Percentiles rank a stretch among this genome's conserved stretches.
Evolutionary conservation across 1,140 invertebrate species (phyloP).

Genomic region (Diachasma alloeum): DNA sequence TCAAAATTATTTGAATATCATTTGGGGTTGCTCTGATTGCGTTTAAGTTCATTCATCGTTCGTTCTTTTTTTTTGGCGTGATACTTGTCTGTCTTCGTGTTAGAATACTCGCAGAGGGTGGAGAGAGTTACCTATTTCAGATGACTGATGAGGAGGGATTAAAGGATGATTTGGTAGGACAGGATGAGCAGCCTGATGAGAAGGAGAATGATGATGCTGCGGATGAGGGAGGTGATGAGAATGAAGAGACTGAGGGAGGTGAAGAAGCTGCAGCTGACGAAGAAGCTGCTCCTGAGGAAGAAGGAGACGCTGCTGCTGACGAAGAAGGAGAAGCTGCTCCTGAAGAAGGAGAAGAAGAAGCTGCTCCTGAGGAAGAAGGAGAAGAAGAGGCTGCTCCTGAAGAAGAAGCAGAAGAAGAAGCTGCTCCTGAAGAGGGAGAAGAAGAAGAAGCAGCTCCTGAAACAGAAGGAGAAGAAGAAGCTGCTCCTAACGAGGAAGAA

Average conservation of each 20-base stretch:
- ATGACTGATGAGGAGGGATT: constrained; percentile 26
- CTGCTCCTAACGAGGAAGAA: no score
- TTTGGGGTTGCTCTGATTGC: constrained; percentile 1
- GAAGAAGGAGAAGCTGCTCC: constrained; percentile 37
- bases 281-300: constrained; percentile 36
- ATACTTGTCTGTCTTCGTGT: constrained; percentile 16
- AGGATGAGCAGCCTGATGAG: constrained; percentile 31
- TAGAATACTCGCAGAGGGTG: constrained; percentile 23
- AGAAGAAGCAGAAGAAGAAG: constrained; percentile 45
- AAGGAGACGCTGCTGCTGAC: constrained; percentile 40
- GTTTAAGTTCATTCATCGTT: background rate
- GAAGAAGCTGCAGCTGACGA: constrained; percentile 52
- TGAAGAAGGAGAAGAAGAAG: constrained; percentile 55
- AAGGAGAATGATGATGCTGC: background rate
- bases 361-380: constrained; percentile 39
- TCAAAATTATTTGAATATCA: background rate
- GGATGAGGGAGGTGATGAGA: constrained; percentile 33
- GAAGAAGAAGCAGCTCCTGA: constrained; percentile 41
- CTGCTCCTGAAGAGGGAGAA: constrained; percentile 34
- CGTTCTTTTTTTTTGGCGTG: constrained; percentile 11
- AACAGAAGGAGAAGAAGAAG: constrained; percentile 30
- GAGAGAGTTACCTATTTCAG: constrained; percentile 31
- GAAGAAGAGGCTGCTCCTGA: constrained; percentile 49
- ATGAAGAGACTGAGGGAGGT: constrained; percentile 32
- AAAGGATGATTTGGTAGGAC: constrained; percentile 37